Conservation (phyloP, 2,888 invertebrate species). For the Gymnocheta viridis region DNA sequence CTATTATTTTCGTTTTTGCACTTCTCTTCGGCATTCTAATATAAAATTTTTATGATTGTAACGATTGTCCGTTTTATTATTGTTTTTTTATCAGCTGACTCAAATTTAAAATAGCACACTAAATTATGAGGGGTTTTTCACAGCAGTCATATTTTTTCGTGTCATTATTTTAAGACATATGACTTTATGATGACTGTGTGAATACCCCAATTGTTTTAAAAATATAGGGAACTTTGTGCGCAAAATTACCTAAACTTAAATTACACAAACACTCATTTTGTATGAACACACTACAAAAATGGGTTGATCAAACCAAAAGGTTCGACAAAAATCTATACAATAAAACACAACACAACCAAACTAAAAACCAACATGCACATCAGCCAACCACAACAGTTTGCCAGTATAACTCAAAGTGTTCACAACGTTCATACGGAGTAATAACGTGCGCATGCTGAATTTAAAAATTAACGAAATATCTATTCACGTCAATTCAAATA, state of each 20-base stretch:
- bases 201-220: too few relatives aligned
- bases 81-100: too few relatives aligned
- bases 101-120: too few relatives aligned
- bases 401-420: conserved; percentile 68
- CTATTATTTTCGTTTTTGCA: too few relatives aligned
- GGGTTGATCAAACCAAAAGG: conserved; percentile 33
- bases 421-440: conserved; percentile 22
- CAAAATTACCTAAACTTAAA: neutral
- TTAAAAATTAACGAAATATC: conserved; percentile 19
- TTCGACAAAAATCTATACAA: conserved; percentile 43
- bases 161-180: too few relatives aligned
- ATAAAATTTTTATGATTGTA: too few relatives aligned
- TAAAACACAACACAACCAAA: conserved; percentile 67
- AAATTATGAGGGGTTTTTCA: too few relatives aligned
- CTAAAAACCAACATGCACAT: conserved; percentile 70
- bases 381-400: conserved; percentile 67
- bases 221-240: neutral
- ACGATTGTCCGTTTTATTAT: too few relatives aligned
- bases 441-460: neutral
- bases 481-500: conserved; percentile 23
- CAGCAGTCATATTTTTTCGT: too few relatives aligned
- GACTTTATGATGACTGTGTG: too few relatives aligned
- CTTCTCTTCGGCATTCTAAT: too few relatives aligned
- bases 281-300: conserved; percentile 6
- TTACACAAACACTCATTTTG: neutral